Conservation (phyloP, 2,888 invertebrate genomes). For the Zonitis immaculata region DNA sequence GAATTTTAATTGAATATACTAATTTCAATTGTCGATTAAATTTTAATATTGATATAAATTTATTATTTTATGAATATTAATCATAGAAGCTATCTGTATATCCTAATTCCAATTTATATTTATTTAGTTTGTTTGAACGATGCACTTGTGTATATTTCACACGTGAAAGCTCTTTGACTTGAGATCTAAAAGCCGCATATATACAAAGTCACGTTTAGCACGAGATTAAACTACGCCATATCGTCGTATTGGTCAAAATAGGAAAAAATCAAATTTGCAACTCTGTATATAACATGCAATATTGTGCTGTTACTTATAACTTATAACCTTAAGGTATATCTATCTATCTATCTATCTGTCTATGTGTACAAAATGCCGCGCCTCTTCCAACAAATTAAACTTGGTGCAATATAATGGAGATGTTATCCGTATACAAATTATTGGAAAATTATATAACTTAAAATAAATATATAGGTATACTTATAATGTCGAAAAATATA, state of each 20-base stretch:
- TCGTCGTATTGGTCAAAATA: background rate
- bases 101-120: background rate
- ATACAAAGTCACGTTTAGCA: conserved; percentile 17
- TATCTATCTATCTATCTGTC: background rate
- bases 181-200: conserved; percentile 15
- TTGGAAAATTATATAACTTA: background rate
- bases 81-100: background rate
- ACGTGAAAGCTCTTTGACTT: conserved; percentile 3
- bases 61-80: conserved; percentile 4
- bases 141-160: conserved; percentile 11
- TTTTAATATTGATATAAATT: conserved; percentile 9
- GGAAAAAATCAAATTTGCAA: conserved; percentile 13
- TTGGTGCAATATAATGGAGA: background rate
- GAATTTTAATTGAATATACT: conserved; percentile 17
- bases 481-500: too few relatives aligned
- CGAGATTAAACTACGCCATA: conserved; percentile 11
- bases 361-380: background rate
- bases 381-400: background rate
- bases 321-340: background rate
- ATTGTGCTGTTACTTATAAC: conserved; percentile 1
- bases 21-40: conserved; percentile 14
- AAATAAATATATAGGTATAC: background rate
- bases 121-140: conserved; percentile 1
- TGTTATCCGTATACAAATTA: background rate
- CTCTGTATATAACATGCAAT: conserved; percentile 14